Conservation (phyloP, 2,797 vertebrate species). For the Scolopax bukidnonensis region DNA sequence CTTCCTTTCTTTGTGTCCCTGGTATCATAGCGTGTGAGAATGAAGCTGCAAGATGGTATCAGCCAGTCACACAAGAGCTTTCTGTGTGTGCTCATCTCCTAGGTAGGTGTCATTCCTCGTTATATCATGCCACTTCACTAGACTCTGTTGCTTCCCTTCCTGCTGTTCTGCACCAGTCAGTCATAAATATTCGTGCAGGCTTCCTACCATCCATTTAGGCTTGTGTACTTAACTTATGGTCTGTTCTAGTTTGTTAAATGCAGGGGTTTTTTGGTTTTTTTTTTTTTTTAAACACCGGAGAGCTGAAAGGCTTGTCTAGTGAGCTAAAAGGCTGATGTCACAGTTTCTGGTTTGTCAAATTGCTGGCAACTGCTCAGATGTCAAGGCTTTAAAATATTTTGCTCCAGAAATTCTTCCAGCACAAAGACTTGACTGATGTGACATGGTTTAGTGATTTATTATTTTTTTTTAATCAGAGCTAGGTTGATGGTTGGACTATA, state of each 20-base stretch:
- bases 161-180: constrained; percentile 65
- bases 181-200: constrained; percentile 66
- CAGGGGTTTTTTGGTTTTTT: not conserved
- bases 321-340: constrained; percentile 41
- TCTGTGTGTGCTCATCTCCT: not conserved
- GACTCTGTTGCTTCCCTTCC: constrained; percentile 31
- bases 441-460: no score
- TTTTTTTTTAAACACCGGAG: not conserved
- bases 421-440: not conserved
- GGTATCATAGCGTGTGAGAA: not conserved
- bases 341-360: not conserved
- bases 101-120: constrained; percentile 39
- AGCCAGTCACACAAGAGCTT: not conserved
- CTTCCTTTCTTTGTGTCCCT: not conserved
- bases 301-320: constrained; percentile 10
- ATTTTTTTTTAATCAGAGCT: no score
- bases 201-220: constrained; percentile 30
- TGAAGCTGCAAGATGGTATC: not conserved
- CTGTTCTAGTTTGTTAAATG: constrained; percentile 2
- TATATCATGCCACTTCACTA: constrained; percentile 20
- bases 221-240: constrained; percentile 6
- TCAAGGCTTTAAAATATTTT: not conserved
- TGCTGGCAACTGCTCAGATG: not conserved
- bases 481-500: no score
- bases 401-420: not conserved